Evolutionary conservation across 2,113 vertebrate genomes (phyloP).

Genomic region (Petromus typicus): DNA sequence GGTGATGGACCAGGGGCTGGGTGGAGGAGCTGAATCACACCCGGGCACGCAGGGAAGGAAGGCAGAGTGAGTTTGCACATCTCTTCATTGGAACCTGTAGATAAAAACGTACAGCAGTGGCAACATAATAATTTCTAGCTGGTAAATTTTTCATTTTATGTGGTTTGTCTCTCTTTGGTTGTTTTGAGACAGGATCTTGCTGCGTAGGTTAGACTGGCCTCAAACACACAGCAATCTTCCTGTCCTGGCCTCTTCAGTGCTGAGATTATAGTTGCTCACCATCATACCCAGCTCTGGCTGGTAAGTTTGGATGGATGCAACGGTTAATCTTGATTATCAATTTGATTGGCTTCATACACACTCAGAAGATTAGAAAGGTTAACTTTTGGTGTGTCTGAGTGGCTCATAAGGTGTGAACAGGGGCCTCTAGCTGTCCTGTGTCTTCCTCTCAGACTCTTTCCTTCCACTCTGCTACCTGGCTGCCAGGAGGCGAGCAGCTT

Average conservation of each 20-base stretch:
- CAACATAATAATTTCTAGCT: background rate
- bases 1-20: background rate
- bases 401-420: background rate
- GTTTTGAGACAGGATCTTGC: background rate
- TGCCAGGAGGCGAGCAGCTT: background rate
- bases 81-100: background rate
- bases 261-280: background rate
- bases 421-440: background rate
- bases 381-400: background rate
- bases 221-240: background rate
- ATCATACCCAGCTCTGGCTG: background rate
- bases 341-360: background rate
- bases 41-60: background rate
- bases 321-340: background rate
- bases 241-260: background rate
- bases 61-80: background rate
- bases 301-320: background rate
- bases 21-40: background rate
- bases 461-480: background rate
- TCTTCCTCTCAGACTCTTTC: background rate
- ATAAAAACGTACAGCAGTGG: conserved; percentile 8
- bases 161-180: background rate
- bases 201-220: background rate
- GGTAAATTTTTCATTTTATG: background rate
- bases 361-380: background rate